A percentile compares a stretch with the other conserved stretches of the same genome.
Conservation (phyloP, 92 coral and sea anemone species). For the Desmophyllum pertusum region DNA sequence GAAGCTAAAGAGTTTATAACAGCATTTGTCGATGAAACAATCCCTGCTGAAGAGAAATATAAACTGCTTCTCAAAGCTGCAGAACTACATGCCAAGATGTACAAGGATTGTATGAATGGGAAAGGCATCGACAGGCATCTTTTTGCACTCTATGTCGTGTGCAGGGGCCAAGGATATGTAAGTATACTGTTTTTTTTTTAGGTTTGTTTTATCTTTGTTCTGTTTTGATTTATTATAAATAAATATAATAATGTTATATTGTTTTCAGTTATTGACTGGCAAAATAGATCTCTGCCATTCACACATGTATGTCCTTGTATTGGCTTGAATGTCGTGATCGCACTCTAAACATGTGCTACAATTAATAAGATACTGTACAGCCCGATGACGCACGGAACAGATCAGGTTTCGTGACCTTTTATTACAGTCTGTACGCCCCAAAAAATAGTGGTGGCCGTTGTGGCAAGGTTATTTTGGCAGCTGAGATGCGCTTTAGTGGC, state of each 20-base stretch:
- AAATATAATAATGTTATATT: no score
- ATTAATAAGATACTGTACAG: no score
- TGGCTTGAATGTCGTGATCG: no score
- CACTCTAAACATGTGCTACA: no score
- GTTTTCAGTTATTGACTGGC: background rate
- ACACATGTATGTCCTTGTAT: no score
- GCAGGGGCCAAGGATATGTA: conserved; percentile 97
- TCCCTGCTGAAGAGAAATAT: conserved; percentile 64
- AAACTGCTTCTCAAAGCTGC: conserved; percentile 67
- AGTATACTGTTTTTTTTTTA: conserved; percentile 13
- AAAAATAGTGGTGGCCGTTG: no score
- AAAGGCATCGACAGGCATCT: conserved; percentile 94
- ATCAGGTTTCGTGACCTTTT: no score
- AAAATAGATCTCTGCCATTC: background rate
- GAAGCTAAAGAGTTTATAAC: conserved; percentile 86
- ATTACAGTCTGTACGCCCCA: no score
- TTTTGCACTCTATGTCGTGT: conserved; percentile 92
- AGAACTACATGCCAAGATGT: conserved; percentile 73
- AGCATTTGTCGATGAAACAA: conserved; percentile 68
- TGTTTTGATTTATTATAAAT: no score
- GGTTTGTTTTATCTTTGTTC: background rate
- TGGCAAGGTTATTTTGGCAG: no score
- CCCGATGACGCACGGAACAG: no score
- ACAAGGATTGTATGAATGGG: conserved; percentile 99
- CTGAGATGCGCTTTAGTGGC: no score